phyloP scores from a whole-genome alignment of 2,888 invertebrate genomes.

The Caenorhabditis sinica region DNA sequence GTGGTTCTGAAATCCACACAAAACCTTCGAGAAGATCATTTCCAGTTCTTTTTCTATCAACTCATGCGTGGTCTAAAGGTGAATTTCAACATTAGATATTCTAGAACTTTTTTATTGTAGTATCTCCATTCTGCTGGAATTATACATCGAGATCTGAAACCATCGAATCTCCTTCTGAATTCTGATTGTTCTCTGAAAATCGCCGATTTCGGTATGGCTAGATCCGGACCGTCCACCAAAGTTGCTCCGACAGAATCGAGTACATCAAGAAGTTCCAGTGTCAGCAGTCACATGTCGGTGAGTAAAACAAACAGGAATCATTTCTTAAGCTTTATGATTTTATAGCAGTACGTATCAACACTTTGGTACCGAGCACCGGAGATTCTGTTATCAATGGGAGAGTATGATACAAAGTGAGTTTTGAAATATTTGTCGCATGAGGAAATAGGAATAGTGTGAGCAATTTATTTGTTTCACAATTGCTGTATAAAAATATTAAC shows the following conservation, averaged over 20 bases:
- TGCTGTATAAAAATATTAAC: neutral
- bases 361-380: conserved; percentile 85
- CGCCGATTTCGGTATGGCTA: conserved; percentile 85
- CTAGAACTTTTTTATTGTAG: conserved; percentile 63
- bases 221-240: conserved; percentile 61
- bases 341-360: conserved; percentile 85
- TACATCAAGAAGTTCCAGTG: conserved; percentile 45
- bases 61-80: conserved; percentile 85
- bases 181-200: conserved; percentile 85
- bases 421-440: conserved; percentile 2
- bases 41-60: conserved; percentile 85
- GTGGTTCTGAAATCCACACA: conserved; percentile 84
- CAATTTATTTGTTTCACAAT: neutral
- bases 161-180: conserved; percentile 86
- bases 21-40: conserved; percentile 85
- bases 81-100: neutral
- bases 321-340: neutral
- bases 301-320: neutral
- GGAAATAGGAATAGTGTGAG: neutral
- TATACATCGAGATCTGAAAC: conserved; percentile 85
- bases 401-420: conserved; percentile 84
- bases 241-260: conserved; percentile 68
- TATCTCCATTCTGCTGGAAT: conserved; percentile 86
- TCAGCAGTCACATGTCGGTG: conserved; percentile 70
- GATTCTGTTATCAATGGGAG: conserved; percentile 84